Conservation (phyloP, 2,113 vertebrate genomes). For the Chlorodrepanis virens region DNA sequence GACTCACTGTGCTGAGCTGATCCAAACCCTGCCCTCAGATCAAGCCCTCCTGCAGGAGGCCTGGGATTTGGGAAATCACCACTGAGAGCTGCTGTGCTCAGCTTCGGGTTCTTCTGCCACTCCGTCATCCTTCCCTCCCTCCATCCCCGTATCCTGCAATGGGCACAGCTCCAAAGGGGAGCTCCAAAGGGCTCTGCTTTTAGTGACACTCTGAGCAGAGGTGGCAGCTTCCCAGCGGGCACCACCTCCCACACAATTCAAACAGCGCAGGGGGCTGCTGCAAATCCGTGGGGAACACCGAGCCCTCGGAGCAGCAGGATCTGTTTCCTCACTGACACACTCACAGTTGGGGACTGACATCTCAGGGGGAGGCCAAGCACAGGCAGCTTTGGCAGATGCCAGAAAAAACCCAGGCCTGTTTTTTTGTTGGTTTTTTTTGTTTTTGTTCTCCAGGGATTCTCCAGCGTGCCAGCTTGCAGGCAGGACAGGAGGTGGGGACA, state of each 20-base stretch:
- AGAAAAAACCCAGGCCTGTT: neutral
- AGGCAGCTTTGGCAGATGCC: neutral
- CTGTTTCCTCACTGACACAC: neutral
- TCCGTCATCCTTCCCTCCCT: neutral
- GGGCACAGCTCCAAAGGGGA: neutral
- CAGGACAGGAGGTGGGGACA: slow-evolving; percentile 5
- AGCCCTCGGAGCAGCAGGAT: neutral
- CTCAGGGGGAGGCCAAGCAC: neutral
- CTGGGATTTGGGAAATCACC: neutral
- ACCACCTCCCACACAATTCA: neutral
- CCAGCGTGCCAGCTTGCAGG: neutral
- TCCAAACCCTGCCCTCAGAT: neutral
- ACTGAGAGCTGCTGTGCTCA: neutral
- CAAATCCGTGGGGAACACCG: fast-evolving
- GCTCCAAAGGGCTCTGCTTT: fast-evolving
- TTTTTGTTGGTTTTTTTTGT: no score
- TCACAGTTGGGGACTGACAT: neutral
- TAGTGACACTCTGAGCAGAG: neutral
- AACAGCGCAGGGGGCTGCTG: neutral
- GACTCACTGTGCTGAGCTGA: neutral
- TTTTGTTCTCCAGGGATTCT: neutral
- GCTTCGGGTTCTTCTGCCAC: fast-evolving
- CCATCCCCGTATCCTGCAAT: fast-evolving
- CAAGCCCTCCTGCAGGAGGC: neutral
- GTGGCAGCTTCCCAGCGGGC: neutral